These are phyloP conservation scores for Octodonta nipae DNA, from an alignment of 2,888 invertebrate species.

Conservation along the genomic window DNA sequence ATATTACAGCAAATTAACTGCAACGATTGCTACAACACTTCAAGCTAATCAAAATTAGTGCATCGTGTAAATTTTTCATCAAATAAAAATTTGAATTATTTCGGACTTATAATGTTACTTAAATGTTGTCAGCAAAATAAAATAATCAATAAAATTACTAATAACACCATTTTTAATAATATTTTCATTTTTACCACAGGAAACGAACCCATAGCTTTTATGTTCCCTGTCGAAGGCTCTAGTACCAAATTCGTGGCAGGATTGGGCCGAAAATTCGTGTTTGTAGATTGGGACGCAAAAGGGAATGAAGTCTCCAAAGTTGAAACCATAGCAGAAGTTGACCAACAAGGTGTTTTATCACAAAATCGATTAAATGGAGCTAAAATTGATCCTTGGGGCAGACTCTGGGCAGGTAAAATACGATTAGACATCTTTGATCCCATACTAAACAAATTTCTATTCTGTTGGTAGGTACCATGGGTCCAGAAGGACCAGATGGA, in stretches of 20 bases:
- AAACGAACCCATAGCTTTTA: constrained; percentile 34
- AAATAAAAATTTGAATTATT: no score
- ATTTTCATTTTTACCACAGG: no score
- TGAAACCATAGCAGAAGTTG: constrained; percentile 40
- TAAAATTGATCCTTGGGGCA: constrained; percentile 56
- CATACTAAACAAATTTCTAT: no score
- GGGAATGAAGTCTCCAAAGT: constrained; percentile 36
- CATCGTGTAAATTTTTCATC: no score
- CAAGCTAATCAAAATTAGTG: no score
- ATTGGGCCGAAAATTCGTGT: constrained; percentile 40
- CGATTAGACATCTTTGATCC: neutral
- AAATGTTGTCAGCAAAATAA: no score
- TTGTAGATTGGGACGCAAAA: constrained; percentile 49
- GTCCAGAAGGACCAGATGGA: constrained; percentile 16
- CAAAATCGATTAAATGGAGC: constrained; percentile 52
- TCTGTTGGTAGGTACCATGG: constrained; percentile 23
- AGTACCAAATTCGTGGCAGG: constrained; percentile 48
- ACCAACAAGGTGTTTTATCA: constrained; percentile 31
- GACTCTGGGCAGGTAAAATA: constrained; percentile 23
- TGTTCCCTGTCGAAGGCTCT: constrained; percentile 47
- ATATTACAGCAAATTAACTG: no score
- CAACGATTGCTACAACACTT: no score
- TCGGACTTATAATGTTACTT: no score
- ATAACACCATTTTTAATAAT: no score
- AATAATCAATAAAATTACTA: no score